Evolutionary conservation across 2,113 vertebrate genomes (phyloP).

Genomic region (Gavialis gangeticus): DNA sequence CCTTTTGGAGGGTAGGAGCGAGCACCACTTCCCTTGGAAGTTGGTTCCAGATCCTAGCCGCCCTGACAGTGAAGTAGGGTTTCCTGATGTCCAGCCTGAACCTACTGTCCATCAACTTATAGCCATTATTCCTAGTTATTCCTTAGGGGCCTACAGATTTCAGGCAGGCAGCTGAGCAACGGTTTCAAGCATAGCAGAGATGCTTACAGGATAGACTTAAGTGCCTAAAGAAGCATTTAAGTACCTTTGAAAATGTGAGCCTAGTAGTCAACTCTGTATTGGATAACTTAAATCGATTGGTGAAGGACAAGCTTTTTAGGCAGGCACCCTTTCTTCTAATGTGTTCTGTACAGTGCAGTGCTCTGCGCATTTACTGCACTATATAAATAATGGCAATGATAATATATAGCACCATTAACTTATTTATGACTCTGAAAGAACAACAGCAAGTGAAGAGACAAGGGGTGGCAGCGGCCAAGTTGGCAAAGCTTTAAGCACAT

Average conservation of each 20-base stretch:
- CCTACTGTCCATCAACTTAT: too few relatives aligned
- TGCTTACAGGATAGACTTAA: too few relatives aligned
- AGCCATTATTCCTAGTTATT: too few relatives aligned
- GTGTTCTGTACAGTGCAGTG: fast-evolving
- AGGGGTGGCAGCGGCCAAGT: fast-evolving
- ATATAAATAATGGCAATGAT: fast-evolving
- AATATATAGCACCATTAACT: background rate
- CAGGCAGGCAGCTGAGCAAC: too few relatives aligned
- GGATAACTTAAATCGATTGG: background rate
- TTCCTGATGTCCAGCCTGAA: too few relatives aligned
- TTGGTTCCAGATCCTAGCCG: too few relatives aligned
- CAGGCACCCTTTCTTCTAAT: background rate
- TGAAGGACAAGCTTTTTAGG: background rate
- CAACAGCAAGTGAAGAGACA: background rate
- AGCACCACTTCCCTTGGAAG: too few relatives aligned
- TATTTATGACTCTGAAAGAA: background rate
- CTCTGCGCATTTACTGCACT: background rate
- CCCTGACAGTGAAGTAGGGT: too few relatives aligned
- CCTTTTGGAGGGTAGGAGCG: too few relatives aligned
- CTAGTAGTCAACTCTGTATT: background rate
- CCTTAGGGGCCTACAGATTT: too few relatives aligned
- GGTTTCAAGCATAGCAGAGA: too few relatives aligned
- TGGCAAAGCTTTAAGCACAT: background rate
- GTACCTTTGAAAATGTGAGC: background rate
- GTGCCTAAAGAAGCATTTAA: too few relatives aligned